Conservation (phyloP, 1,140 invertebrate species). For the Apis laboriosa region DNA sequence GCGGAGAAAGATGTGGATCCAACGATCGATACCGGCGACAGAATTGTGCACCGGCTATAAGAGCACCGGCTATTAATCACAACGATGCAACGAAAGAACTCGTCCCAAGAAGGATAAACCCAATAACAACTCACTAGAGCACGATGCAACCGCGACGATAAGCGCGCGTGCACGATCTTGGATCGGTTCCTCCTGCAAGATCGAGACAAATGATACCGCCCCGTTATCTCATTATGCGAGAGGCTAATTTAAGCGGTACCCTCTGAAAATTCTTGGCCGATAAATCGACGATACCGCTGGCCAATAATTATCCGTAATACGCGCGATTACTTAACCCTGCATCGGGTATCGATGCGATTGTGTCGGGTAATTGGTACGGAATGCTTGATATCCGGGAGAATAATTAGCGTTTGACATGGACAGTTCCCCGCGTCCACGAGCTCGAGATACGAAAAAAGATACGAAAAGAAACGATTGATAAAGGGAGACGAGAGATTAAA, state of each 20-base stretch:
- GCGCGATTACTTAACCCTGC: slow-evolving; percentile 46
- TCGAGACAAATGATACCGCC: slow-evolving; percentile 44
- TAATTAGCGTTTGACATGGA: slow-evolving; percentile 35
- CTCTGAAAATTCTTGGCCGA: slow-evolving; percentile 34
- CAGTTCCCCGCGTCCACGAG: slow-evolving; percentile 2
- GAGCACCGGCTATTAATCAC: slow-evolving; percentile 13
- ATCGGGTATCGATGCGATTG: slow-evolving; percentile 35
- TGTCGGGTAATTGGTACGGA: slow-evolving; percentile 45
- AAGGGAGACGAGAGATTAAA: neutral
- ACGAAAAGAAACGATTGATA: too few relatives aligned
- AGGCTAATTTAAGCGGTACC: slow-evolving; percentile 50
- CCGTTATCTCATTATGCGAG: slow-evolving; percentile 55
- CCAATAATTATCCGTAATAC: slow-evolving; percentile 56
- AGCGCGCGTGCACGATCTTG: slow-evolving; percentile 1
- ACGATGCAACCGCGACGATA: slow-evolving; percentile 23
- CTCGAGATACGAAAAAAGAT: neutral
- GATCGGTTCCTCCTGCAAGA: slow-evolving; percentile 11
- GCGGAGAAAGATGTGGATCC: neutral
- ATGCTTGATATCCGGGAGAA: slow-evolving; percentile 37
- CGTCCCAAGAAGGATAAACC: slow-evolving; percentile 18
- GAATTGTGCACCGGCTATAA: slow-evolving; percentile 14
- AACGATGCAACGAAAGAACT: neutral
- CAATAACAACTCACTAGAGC: slow-evolving; percentile 31
- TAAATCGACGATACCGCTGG: slow-evolving; percentile 48
- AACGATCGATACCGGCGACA: neutral